phyloP scores from a whole-genome alignment of 1,140 invertebrate genomes.

The Rhopalosiphum maidis region DNA sequence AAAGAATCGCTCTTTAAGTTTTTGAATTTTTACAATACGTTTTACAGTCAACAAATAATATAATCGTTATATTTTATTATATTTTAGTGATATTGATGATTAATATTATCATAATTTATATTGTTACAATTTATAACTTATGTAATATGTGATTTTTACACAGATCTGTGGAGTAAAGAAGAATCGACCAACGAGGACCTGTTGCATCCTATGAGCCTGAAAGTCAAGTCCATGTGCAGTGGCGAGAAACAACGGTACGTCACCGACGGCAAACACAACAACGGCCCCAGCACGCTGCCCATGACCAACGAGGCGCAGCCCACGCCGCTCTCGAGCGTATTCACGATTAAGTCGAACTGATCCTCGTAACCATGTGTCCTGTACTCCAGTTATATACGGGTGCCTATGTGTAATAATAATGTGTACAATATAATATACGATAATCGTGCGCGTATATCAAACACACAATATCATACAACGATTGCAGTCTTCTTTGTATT shows the following conservation, averaged over 20 bases:
- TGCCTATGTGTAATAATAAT: neutral
- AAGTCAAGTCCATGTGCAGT: neutral
- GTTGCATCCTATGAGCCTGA: slow-evolving; percentile 39
- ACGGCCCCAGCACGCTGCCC: neutral
- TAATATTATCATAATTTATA: neutral
- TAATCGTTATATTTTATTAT: too few relatives aligned
- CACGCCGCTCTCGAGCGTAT: neutral
- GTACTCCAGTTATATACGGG: neutral
- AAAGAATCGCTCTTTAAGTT: too few relatives aligned
- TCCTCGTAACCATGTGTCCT: neutral
- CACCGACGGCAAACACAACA: neutral
- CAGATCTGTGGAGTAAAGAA: slow-evolving; percentile 33
- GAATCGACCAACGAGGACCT: slow-evolving; percentile 26
- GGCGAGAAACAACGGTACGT: slow-evolving; percentile 33
- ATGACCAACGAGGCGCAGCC: neutral
- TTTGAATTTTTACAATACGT: too few relatives aligned
- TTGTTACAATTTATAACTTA: neutral
- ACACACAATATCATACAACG: neutral
- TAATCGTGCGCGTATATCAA: neutral
- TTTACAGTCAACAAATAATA: too few relatives aligned
- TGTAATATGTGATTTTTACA: too few relatives aligned
- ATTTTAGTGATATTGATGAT: too few relatives aligned
- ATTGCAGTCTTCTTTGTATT: neutral
- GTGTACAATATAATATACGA: too few relatives aligned
- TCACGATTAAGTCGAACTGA: neutral